Evolutionary conservation across 2,888 invertebrate species (phyloP).

Genomic region (Ormyrus rosae): DNA sequence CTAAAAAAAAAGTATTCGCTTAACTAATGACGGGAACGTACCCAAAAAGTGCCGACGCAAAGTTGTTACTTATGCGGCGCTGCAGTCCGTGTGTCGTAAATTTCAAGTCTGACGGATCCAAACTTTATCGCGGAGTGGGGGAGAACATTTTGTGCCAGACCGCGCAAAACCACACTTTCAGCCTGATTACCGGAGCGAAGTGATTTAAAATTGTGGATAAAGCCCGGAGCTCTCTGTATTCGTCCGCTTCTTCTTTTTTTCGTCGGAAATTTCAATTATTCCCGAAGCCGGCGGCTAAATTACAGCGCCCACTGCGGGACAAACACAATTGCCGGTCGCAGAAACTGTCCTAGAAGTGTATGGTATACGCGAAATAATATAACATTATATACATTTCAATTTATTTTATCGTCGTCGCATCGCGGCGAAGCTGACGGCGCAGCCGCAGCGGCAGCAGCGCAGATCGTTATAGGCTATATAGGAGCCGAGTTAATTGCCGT

Average conservation of each 20-base stretch:
- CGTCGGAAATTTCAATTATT: conserved; percentile 40
- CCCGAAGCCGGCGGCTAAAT: conserved; percentile 1
- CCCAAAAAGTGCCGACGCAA: conserved; percentile 44
- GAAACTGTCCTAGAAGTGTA: background rate
- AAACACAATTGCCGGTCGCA: conserved; percentile 21
- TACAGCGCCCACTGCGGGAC: background rate
- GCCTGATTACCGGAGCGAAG: conserved; percentile 42
- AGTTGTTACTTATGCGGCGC: conserved; percentile 54
- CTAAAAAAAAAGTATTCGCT: conserved; percentile 23
- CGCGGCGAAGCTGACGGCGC: background rate
- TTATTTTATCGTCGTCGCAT: conserved; percentile 34
- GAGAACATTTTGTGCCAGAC: conserved; percentile 32
- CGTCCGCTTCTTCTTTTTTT: background rate
- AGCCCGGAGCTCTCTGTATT: background rate
- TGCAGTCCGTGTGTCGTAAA: conserved; percentile 48
- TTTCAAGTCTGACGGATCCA: conserved; percentile 55
- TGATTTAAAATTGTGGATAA: conserved; percentile 49
- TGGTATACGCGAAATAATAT: background rate
- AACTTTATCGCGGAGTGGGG: conserved; percentile 50
- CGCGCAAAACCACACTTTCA: conserved; percentile 48
- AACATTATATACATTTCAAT: conserved; percentile 32
- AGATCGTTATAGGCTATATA: conserved; percentile 12
- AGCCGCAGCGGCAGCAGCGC: background rate
- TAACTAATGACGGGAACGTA: conserved; percentile 42
- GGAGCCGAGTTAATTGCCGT: conserved; percentile 52